These are phyloP conservation scores for human (Homo sapiens) DNA, from an alignment of 2,113 vertebrate species.

Conservation along the genomic window DNA sequence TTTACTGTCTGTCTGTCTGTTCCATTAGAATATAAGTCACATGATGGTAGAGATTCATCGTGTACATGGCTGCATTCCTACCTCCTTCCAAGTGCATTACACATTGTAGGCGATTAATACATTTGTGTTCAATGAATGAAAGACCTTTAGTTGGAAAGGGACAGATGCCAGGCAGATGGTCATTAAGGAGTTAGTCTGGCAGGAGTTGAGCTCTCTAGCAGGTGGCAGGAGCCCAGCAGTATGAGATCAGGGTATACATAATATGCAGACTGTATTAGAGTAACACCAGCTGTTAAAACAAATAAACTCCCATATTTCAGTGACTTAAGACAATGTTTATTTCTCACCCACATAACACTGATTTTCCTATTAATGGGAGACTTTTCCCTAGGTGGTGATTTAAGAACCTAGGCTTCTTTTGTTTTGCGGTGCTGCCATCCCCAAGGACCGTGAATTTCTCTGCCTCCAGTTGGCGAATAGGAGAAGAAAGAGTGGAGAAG, in stretches of 20 bases:
- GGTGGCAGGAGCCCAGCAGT: not conserved
- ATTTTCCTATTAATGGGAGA: not conserved
- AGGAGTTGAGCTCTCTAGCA: not conserved
- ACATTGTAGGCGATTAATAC: not conserved
- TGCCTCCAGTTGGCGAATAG: not conserved
- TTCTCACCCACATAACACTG: not conserved
- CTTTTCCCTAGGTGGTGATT: not conserved
- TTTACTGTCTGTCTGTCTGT: not conserved
- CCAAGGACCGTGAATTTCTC: not conserved
- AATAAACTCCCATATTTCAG: not conserved
- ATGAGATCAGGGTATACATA: not conserved
- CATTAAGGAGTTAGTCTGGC: not conserved
- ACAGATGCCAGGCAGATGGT: not conserved
- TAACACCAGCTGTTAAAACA: not conserved
- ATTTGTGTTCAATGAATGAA: not conserved
- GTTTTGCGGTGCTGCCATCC: not conserved
- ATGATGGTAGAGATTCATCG: not conserved
- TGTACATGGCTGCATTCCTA: accelerated
- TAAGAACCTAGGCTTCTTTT: not conserved
- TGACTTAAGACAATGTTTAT: not conserved
- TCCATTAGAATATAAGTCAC: not conserved
- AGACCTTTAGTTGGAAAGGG: not conserved
- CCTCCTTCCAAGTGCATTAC: not conserved
- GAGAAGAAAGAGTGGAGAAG: not conserved
- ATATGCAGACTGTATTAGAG: not conserved